Conservation (phyloP, 1,140 invertebrate genomes). For the Cydia pomonella region DNA sequence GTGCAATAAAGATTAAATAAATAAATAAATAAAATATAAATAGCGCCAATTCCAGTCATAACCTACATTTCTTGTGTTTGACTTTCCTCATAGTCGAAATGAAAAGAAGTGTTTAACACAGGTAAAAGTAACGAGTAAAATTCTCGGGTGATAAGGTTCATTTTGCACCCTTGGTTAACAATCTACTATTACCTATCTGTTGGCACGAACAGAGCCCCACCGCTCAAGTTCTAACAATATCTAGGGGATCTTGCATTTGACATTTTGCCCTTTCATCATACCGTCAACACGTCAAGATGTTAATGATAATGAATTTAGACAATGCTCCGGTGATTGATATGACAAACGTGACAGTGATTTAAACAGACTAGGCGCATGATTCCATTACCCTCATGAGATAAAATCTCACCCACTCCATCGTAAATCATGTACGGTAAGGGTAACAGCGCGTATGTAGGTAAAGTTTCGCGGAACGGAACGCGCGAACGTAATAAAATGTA, state of each 20-base stretch:
- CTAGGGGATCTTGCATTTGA: conserved; percentile 6
- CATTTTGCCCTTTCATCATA: not conserved
- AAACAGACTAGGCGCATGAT: conserved; percentile 20
- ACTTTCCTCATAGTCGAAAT: no score
- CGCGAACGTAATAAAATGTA: not conserved
- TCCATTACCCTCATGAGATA: conserved; percentile 8
- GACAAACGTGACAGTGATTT: conserved; percentile 32
- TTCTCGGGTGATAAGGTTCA: no score
- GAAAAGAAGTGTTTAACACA: no score
- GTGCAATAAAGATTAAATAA: no score
- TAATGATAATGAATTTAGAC: conserved; percentile 19
- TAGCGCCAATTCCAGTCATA: no score
- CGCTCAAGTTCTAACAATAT: not conserved
- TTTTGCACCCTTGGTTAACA: no score
- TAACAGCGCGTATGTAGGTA: not conserved
- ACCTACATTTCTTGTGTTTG: no score
- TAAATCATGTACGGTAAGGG: conserved; percentile 6
- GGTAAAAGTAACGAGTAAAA: no score
- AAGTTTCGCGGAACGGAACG: not conserved
- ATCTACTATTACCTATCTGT: no score
- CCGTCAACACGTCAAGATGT: not conserved
- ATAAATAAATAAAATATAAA: no score
- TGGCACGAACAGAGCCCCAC: not conserved
- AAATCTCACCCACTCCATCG: conserved; percentile 4
- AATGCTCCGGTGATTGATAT: conserved; percentile 22